phyloP scores from a whole-genome alignment of 2,797 vertebrate species.

The Syngnathus rostellatus region DNA sequence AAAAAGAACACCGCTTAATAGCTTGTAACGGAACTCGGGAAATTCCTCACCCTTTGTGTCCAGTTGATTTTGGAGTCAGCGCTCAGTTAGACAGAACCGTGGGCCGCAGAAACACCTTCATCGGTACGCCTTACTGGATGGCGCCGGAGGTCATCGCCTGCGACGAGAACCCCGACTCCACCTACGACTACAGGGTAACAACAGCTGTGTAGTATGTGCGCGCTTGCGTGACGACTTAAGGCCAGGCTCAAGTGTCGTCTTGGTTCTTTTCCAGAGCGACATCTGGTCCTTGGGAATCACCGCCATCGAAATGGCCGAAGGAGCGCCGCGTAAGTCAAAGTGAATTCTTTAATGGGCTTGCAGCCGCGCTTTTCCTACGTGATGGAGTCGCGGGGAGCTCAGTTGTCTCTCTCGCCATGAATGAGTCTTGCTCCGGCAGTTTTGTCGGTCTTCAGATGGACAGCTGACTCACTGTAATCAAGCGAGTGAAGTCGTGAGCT shows the following conservation, averaged over 20 bases:
- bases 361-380: not conserved
- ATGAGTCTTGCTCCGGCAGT: constrained; percentile 42
- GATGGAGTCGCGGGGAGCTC: constrained; percentile 6
- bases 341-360: constrained; percentile 4
- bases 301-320: constrained; percentile 92
- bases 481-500: constrained; percentile 56
- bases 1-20: not conserved
- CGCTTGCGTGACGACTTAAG: not conserved
- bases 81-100: constrained; percentile 89
- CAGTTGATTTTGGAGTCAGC: constrained; percentile 91
- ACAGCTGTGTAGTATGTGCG: not conserved
- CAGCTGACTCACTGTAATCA: constrained; percentile 60
- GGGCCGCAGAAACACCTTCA: constrained; percentile 89
- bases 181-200: constrained; percentile 86
- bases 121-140: constrained; percentile 95
- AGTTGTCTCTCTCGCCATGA: constrained; percentile 29
- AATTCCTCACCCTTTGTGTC: not conserved
- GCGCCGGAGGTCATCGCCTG: constrained; percentile 91
- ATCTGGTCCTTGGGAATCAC: constrained; percentile 95
- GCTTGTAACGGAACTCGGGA: not conserved
- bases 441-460: constrained; percentile 55
- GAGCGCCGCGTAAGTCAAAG: constrained; percentile 82
- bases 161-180: constrained; percentile 90
- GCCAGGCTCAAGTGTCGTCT: not conserved
- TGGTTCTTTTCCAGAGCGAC: constrained; percentile 72